Evolutionary conservation across 2,888 invertebrate species (phyloP), one percentile per base, ranked within the genome.

Genomic region (Mesoligia furuncula): DNA sequence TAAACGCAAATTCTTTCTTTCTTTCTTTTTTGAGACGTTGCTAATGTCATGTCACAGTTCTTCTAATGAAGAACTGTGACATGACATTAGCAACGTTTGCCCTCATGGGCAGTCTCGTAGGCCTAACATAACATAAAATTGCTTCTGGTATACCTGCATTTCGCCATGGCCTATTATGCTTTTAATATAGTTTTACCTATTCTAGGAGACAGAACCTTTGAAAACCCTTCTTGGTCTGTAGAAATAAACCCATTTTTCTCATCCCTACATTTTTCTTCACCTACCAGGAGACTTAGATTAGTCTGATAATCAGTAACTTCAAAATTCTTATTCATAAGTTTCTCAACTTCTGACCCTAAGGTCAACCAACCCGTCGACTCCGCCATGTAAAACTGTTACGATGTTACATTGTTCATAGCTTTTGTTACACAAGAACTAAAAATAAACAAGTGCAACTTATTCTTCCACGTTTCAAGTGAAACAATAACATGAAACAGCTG

Each of bases 401-500:
- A 62, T 7, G 66, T 9, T 51, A 59, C 42, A 71, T 65, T 69
- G 39, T 73, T 59, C 72, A 67, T 24, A 67, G 73, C 51, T 73
- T 75, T 51, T 85, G 79, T 85, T 78, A 27, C 51, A 75, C 45
- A 39, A 24, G 83, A 70, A 76, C 75, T 74, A 64, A 86, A 83
- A 85, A 85, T 57, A 85, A 77, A 86, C 80, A 76, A 73, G 27
- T n/a, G 1, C 72, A 67, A 71, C 42, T 65, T 83, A 79, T 73
- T 86, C 76, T 85, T 75, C 69, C 80, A 75, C 80, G 80, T 59
- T 86, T 73, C 54, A 6, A 65, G 48, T n/a, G 42, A 39, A 79
- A 75, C 39, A 73, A 79, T 79, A 84, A 86, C 67, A 86, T 62
- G 67, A 15, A 71, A 74, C 85, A 81, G 85, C 85, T 85, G 85